A percentile compares a stretch with the other conserved stretches of the same genome.
Evolutionary conservation across 2,888 invertebrate genomes (phyloP).

Genomic region (Ophion costatus): DNA sequence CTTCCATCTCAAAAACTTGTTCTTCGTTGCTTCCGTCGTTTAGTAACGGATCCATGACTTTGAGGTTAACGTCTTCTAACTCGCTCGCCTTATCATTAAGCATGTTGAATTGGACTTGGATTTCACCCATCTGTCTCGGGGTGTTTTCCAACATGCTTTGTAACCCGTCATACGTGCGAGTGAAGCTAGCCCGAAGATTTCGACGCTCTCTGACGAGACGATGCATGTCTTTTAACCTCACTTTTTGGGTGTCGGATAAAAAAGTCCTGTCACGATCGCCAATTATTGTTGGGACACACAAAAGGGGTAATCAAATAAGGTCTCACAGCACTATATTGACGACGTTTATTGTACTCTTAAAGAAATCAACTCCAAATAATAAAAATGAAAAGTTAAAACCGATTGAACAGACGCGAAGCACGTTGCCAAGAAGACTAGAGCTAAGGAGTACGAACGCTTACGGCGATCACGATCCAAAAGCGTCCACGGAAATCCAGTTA

Average conservation of each 20-base stretch:
- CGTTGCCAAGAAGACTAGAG: no score
- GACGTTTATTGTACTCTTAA: neutral
- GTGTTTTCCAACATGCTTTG: neutral
- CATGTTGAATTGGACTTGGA: conserved; percentile 9
- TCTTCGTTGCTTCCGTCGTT: neutral
- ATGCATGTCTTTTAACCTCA: conserved; percentile 2
- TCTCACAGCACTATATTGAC: neutral
- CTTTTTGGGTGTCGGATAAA: neutral
- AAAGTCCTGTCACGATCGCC: neutral
- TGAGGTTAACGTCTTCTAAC: neutral
- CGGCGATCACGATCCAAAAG: no score
- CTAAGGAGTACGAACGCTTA: no score
- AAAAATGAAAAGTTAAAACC: neutral
- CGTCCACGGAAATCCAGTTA: no score
- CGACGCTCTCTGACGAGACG: conserved; percentile 3
- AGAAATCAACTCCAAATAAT: neutral
- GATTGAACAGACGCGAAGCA: neutral
- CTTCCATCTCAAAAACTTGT: neutral
- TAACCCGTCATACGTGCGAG: neutral
- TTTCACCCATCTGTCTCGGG: neutral
- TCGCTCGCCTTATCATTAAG: conserved; percentile 3
- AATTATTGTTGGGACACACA: neutral
- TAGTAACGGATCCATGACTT: neutral
- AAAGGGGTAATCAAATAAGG: neutral
- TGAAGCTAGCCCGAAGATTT: conserved; percentile 7